Conservation (phyloP, 1,140 invertebrate genomes). For the Rhizoglyphus robini region DNA sequence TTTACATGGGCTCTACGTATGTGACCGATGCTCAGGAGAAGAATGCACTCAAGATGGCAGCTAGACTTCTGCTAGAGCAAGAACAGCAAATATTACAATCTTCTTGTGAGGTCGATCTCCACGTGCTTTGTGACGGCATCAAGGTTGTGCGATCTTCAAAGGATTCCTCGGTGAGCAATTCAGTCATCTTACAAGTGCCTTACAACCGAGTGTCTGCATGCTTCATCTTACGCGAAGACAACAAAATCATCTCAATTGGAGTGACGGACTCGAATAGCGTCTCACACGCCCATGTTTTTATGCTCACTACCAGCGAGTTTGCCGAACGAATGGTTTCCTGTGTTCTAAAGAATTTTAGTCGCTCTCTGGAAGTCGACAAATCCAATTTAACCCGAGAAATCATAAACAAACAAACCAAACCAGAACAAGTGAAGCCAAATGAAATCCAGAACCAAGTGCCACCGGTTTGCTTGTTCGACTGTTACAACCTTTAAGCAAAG, state of each 20-base stretch:
- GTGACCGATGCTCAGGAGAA: neutral
- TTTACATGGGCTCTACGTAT: neutral
- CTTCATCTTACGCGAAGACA: neutral
- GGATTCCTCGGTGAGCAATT: neutral
- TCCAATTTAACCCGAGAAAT: too few relatives aligned
- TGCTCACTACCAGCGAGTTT: neutral
- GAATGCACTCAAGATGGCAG: neutral
- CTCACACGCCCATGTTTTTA: neutral
- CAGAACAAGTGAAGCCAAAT: too few relatives aligned
- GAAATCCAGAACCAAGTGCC: too few relatives aligned
- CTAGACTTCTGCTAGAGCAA: neutral
- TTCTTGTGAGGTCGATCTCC: neutral
- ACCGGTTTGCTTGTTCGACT: too few relatives aligned
- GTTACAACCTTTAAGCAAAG: too few relatives aligned
- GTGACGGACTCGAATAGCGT: neutral
- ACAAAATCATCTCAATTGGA: neutral
- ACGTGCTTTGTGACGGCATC: neutral
- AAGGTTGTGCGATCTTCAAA: neutral
- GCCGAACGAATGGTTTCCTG: neutral
- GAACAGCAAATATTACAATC: neutral
- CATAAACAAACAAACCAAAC: too few relatives aligned
- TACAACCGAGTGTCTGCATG: neutral
- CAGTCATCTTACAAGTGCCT: neutral
- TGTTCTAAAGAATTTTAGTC: neutral
- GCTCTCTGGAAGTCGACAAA: too few relatives aligned